A percentile compares a stretch with the other conserved stretches of the same genome.
These are phyloP conservation scores for Nilaparvata lugens DNA, from an alignment of 1,140 invertebrate genomes.

Conservation along the genomic window DNA sequence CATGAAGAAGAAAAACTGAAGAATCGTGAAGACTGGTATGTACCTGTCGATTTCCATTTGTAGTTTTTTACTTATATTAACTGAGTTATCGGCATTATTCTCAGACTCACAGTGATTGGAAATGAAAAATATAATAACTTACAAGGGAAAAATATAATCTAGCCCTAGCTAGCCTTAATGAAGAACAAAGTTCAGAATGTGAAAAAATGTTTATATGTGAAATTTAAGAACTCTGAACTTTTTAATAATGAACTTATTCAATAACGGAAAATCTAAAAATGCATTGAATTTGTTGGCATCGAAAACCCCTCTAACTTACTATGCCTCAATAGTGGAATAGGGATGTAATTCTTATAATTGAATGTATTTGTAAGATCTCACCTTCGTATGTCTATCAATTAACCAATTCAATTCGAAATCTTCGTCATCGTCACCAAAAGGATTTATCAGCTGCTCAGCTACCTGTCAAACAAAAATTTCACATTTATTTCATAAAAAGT, in stretches of 20 bases:
- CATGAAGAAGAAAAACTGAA: conserved; percentile 72
- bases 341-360: no score
- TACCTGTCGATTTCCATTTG: conserved; percentile 54
- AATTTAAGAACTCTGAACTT: no score
- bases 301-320: neutral
- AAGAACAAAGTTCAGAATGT: no score
- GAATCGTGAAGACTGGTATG: conserved; percentile 59
- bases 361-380: no score
- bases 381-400: conserved; percentile 57
- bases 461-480: conserved; percentile 40
- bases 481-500: no score
- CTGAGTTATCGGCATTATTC: conserved; percentile 22
- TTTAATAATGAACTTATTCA: neutral
- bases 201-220: no score
- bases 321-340: no score
- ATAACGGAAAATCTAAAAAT: neutral
- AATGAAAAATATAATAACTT: no score
- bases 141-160: no score
- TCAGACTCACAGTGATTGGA: no score
- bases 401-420: conserved; percentile 67
- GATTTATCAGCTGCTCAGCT: conserved; percentile 59
- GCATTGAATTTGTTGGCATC: neutral
- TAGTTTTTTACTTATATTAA: conserved; percentile 34
- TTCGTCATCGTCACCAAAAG: conserved; percentile 70
- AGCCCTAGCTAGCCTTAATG: no score